These are phyloP conservation scores for Ciconia maguari DNA, from an alignment of 2,113 vertebrate species.

Conservation along the genomic window DNA sequence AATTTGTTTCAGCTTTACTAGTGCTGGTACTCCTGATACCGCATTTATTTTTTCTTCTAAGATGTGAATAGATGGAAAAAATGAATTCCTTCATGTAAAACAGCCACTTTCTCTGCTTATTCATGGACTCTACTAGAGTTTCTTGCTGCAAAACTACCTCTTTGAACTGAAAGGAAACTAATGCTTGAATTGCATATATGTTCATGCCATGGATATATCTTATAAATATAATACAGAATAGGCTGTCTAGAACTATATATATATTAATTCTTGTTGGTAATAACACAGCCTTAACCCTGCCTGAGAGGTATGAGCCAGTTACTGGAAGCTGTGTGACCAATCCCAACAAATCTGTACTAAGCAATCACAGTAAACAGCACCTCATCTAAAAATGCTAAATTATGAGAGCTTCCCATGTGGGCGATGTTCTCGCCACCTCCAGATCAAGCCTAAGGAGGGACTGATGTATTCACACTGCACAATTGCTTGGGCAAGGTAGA, in stretches of 20 bases:
- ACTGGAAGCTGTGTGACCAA: not conserved
- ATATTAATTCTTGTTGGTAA: not conserved
- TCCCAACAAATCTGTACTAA: not conserved
- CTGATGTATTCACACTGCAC: not conserved
- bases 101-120: not conserved
- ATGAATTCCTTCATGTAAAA: not conserved
- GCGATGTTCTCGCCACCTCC: not conserved
- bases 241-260: not conserved
- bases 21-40: not conserved
- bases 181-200: not conserved
- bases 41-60: not conserved
- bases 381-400: not conserved
- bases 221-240: not conserved
- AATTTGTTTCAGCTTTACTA: not conserved
- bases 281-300: not conserved
- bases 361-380: not conserved
- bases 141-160: not conserved
- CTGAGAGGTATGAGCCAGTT: not conserved
- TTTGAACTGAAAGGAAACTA: not conserved
- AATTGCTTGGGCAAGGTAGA: not conserved
- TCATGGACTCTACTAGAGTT: not conserved
- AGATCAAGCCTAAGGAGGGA: not conserved
- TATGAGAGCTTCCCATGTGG: not conserved
- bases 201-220: not conserved
- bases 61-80: not conserved